Conservation (phyloP, 2,797 vertebrate species). For the Molossus alvarezi region DNA sequence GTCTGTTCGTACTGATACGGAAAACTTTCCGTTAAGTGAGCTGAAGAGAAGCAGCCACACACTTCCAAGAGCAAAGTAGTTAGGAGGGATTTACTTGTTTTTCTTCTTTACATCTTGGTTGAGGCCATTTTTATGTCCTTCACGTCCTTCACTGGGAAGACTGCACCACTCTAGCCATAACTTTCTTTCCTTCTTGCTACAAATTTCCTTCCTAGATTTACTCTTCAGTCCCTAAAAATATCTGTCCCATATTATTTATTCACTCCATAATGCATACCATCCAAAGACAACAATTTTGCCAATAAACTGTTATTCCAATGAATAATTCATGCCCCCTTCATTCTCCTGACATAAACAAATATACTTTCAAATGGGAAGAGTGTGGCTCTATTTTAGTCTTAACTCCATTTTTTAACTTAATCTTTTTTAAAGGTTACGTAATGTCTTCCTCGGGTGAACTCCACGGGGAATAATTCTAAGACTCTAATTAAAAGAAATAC, state of each 20-base stretch:
- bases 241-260: slow-evolving; percentile 83
- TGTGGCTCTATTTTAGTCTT: slow-evolving; percentile 77
- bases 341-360: slow-evolving; percentile 85
- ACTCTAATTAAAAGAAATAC: slow-evolving; percentile 82
- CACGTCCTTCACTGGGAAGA: slow-evolving; percentile 64
- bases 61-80: background rate
- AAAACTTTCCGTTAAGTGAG: background rate
- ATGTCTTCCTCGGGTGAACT: slow-evolving; percentile 67
- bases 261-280: slow-evolving; percentile 86
- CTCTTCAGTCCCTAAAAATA: slow-evolving; percentile 86
- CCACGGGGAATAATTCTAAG: slow-evolving; percentile 64
- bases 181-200: slow-evolving; percentile 74
- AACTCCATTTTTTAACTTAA: slow-evolving; percentile 73
- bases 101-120: background rate
- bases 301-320: slow-evolving; percentile 86
- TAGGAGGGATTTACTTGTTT: background rate
- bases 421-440: slow-evolving; percentile 73
- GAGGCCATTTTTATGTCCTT: slow-evolving; percentile 54
- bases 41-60: background rate
- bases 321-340: slow-evolving; percentile 84
- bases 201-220: slow-evolving; percentile 82
- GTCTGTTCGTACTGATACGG: background rate
- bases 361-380: slow-evolving; percentile 81
- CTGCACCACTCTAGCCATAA: slow-evolving; percentile 61
- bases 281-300: slow-evolving; percentile 88